Evolutionary conservation across 2,113 vertebrate genomes (phyloP).

Genomic region (Oxyura jamaicensis): DNA sequence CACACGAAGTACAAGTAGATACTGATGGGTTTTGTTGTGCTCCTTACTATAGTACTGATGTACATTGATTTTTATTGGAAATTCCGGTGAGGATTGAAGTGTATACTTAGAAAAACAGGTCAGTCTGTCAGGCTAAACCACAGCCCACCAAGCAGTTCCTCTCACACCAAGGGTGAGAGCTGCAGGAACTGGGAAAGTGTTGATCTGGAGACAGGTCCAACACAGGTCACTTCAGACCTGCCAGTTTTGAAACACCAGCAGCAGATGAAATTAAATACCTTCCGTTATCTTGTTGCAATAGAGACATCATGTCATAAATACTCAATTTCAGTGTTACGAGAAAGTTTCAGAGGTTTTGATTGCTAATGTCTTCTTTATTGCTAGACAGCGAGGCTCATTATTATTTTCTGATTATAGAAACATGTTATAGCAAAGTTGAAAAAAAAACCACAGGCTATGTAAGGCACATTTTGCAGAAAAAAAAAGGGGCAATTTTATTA

Average conservation of each 20-base stretch:
- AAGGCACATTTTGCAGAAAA: background rate
- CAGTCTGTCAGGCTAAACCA: background rate
- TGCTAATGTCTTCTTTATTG: background rate
- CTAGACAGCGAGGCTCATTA: background rate
- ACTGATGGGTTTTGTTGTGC: background rate
- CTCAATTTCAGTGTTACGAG: background rate
- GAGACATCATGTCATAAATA: background rate
- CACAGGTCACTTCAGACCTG: fast-evolving
- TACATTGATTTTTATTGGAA: background rate
- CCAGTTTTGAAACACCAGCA: background rate
- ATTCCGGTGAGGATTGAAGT: background rate
- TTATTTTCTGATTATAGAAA: background rate
- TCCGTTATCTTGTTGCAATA: background rate
- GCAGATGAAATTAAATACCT: background rate
- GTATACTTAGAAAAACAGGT: background rate
- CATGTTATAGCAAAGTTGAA: background rate
- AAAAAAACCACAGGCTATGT: fast-evolving
- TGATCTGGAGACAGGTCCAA: background rate
- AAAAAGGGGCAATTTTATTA: background rate
- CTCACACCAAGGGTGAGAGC: background rate
- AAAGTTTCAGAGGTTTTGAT: background rate
- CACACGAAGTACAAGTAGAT: background rate
- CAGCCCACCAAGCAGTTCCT: background rate
- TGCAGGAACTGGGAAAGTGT: background rate
- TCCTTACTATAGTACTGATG: background rate